Conservation (phyloP, 2,797 vertebrate species). For the Catamblyrhynchus diadema region DNA sequence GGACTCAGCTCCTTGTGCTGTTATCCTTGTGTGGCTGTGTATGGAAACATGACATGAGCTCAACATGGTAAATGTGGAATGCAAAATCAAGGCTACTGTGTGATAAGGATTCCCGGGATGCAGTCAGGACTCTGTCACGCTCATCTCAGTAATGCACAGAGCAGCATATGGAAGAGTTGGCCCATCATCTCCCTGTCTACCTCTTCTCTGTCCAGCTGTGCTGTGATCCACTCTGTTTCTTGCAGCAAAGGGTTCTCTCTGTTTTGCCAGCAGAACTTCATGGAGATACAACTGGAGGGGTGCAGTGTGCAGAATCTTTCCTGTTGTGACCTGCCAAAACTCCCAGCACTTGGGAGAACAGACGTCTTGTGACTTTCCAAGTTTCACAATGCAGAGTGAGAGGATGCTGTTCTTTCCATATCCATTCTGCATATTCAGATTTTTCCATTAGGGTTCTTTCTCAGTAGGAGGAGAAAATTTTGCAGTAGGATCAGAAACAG, state of each 20-base stretch:
- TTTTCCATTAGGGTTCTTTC: conserved; percentile 4
- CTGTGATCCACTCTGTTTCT: neutral
- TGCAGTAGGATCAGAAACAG: neutral
- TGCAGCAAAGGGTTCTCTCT: neutral
- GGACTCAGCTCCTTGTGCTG: neutral
- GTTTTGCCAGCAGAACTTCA: neutral
- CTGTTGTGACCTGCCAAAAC: neutral
- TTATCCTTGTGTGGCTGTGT: neutral
- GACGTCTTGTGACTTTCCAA: conserved; percentile 47
- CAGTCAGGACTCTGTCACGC: neutral
- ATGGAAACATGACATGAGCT: neutral
- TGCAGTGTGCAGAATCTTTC: neutral
- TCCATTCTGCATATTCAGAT: neutral
- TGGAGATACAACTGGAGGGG: rapidly evolving
- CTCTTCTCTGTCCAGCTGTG: neutral
- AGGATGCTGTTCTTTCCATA: conserved; percentile 8
- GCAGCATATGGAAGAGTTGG: rapidly evolving
- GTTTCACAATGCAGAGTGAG: conserved; percentile 4
- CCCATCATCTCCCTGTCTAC: neutral
- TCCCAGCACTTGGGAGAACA: neutral
- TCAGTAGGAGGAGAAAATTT: neutral
- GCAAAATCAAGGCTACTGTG: neutral
- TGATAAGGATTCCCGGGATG: neutral
- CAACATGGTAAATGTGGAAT: neutral
- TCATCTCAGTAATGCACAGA: neutral